Evolutionary conservation across 2,888 invertebrate genomes (phyloP).

Genomic region (Agonum fuliginosum): DNA sequence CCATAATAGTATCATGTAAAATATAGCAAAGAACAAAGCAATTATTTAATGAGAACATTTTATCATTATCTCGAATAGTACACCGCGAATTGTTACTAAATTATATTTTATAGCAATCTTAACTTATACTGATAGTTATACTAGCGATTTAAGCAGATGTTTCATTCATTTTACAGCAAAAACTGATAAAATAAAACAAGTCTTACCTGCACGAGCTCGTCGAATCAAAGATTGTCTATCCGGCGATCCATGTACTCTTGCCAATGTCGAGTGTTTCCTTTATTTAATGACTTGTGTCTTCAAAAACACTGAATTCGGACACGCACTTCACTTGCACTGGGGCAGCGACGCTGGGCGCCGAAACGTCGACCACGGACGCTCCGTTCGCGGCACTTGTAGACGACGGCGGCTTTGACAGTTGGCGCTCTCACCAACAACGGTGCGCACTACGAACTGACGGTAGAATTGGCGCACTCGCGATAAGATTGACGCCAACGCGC

Average conservation of each 20-base stretch:
- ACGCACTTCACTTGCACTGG: slow-evolving; percentile 24
- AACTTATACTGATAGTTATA: background rate
- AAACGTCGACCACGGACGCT: background rate
- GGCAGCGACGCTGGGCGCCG: background rate
- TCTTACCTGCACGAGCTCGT: slow-evolving; percentile 1
- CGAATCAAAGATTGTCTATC: background rate
- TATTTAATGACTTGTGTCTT: too few species aligned
- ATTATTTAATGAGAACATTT: background rate
- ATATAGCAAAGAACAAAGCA: slow-evolving; percentile 6
- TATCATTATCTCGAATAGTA: too few species aligned
- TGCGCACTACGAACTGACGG: slow-evolving; percentile 37
- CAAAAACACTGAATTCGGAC: background rate
- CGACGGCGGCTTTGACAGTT: slow-evolving; percentile 25
- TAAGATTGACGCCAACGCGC: background rate
- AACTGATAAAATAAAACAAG: slow-evolving; percentile 1
- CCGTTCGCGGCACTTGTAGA: slow-evolving; percentile 26
- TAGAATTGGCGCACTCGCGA: slow-evolving; percentile 8
- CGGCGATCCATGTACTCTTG: background rate
- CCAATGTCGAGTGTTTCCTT: background rate
- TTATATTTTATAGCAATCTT: background rate
- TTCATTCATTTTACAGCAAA: slow-evolving; percentile 7
- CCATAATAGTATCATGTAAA: slow-evolving; percentile 1
- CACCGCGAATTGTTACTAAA: background rate
- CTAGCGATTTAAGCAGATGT: background rate
- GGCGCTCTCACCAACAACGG: slow-evolving; percentile 15